Conservation (phyloP, 2,113 vertebrate genomes). For the Hiodon alosoides region DNA sequence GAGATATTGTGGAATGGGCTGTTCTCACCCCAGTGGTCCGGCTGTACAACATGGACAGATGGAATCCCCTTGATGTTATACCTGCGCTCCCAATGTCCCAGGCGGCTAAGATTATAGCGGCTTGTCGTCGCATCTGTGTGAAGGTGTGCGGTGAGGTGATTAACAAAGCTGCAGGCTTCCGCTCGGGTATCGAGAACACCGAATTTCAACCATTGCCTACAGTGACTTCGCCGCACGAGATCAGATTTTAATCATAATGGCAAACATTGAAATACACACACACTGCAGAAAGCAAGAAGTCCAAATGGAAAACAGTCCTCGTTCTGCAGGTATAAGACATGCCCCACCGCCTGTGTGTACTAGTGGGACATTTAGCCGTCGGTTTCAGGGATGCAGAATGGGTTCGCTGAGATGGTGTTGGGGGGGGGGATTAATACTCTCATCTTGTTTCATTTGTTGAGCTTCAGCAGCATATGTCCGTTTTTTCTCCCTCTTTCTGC, state of each 20-base stretch:
- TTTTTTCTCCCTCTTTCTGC: conserved; percentile 1
- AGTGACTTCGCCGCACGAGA: conserved; percentile 48
- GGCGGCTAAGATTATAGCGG: conserved; percentile 41
- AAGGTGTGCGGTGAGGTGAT: conserved; percentile 30
- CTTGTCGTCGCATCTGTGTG: conserved; percentile 13
- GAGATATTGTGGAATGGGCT: no score
- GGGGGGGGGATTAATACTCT: conserved; percentile 6
- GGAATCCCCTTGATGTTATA: no score
- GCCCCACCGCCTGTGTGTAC: neutral
- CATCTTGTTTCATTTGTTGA: conserved; percentile 7
- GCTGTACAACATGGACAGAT: no score
- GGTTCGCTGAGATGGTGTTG: neutral
- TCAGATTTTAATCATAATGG: conserved; percentile 40
- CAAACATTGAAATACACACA: neutral
- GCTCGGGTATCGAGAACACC: conserved; percentile 35
- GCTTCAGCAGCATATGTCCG: neutral
- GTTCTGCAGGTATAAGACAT: neutral
- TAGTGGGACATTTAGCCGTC: neutral
- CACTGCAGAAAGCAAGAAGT: neutral
- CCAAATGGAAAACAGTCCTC: neutral
- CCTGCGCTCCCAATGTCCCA: neutral
- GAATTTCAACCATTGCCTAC: conserved; percentile 37
- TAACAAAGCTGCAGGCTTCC: conserved; percentile 17
- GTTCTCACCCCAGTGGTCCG: no score
- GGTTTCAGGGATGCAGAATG: neutral